phyloP scores from a whole-genome alignment of 2,797 vertebrate genomes.

The Varecia variegata region DNA sequence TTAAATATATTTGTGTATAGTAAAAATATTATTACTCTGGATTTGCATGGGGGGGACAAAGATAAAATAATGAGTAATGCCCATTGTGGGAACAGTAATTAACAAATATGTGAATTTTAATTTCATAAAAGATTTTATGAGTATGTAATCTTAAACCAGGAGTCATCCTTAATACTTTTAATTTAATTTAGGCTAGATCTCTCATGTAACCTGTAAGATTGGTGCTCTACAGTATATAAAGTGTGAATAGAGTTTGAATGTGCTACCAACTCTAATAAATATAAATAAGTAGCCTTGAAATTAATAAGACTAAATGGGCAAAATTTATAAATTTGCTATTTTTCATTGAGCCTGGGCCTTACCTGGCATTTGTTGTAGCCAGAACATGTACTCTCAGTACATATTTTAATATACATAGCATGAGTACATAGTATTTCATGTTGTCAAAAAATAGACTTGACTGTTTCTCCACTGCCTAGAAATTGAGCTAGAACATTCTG shows the following conservation, averaged over 20 bases:
- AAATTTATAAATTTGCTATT: conserved; percentile 21
- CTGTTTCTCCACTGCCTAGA: background rate
- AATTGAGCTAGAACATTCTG: conserved; percentile 25
- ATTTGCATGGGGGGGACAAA: background rate
- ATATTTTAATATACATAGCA: background rate
- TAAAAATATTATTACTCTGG: background rate
- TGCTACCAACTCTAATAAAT: conserved; percentile 12
- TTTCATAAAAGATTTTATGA: conserved; percentile 26
- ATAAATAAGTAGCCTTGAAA: conserved; percentile 29
- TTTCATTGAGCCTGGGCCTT: background rate
- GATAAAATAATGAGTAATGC: conserved; percentile 40
- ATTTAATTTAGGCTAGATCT: conserved; percentile 19
- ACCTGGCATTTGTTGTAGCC: conserved; percentile 17
- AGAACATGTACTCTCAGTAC: background rate
- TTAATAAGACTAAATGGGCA: background rate
- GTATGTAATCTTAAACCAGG: conserved; percentile 36
- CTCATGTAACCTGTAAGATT: conserved; percentile 4
- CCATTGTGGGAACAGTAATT: background rate
- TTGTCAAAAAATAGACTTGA: conserved; percentile 49
- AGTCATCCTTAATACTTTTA: conserved; percentile 1
- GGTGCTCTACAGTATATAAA: conserved; percentile 46
- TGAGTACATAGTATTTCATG: background rate
- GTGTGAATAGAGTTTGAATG: conserved; percentile 37
- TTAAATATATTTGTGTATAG: conserved; percentile 34
- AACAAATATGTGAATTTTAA: conserved; percentile 40